Base-by-base conservation (phyloP, 2,888 invertebrate species). In the Synergus japonicus region DNA sequence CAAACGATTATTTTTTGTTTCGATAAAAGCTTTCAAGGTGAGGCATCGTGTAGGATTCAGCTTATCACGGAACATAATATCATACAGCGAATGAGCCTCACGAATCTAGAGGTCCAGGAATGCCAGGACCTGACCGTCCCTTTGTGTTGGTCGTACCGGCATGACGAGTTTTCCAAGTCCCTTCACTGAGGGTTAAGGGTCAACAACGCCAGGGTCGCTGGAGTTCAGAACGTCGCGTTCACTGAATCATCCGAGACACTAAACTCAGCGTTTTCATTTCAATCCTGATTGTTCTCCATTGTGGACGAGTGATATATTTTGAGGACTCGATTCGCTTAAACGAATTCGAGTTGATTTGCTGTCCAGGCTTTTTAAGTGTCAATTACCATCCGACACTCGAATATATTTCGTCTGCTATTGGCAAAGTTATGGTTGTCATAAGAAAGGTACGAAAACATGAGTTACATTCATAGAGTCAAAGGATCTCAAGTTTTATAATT, bases 181-280 rank as follows among this genome's bases (percentile, higher is more conserved):
- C 76, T 60, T 76, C 67, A 80, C 60, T 76, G 18, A 37, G 60
- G 63, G 63, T 73, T 41, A 77, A 77, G 63, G 79, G 79, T 80
- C 80, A 79, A 67, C 79, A 82, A 80, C 80, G 83, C 81, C 82
- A 80, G 81, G 82, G 80, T 81, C 79, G 67, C 22, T 7, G 46
- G 18, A 46, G 67, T 67, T 67, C 67, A 67, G 12, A 22, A 12
- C 67, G 67, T 46, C 67, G 18, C 67, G 67, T 67, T 15, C 43
- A 67, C 67, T 67, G 67, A 67, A 67, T 67, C 66, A 46, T 67
- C 67, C 67, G 67, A 67, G 43, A 67, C 44, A 67, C 67, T 67
- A 46, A 67, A 67, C 67, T 67, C 67, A 18, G 44, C 67, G 46
- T 67, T 67, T 67, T 46, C 67, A 67, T 67, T 67, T 46, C 67